Evolutionary conservation across 2,797 vertebrate genomes (phyloP), one percentile per base, ranked within the genome.

Genomic region (Schizopygopsis pylzovi): DNA sequence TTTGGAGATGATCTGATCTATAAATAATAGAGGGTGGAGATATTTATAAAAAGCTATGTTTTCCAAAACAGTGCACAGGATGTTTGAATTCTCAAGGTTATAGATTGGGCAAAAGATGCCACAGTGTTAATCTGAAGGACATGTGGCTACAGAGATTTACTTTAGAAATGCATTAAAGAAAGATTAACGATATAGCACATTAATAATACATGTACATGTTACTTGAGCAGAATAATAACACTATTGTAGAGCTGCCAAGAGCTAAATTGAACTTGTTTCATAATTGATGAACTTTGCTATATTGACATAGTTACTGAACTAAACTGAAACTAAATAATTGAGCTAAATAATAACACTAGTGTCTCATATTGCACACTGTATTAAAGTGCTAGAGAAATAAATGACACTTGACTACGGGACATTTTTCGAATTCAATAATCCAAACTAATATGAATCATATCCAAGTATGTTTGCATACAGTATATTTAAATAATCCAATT

Each of bases 41-140:
- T 82, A 82, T 82, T 82, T 82, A 82, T 67, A 82, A 39, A 82
- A 82, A 68, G 79, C 28, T 22, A 76, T 49, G 79, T 68, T 81
- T 71, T 52, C 25, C 80, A 82, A 82, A 72, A 72, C 80, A 25
- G 18, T 7, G 20, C 1, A 43, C 80, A 82, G 80, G 67, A 72
- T 82, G 80, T 56, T 72, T 71, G 13, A 59, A 25, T 43, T 56
- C 47, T 72, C 47, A 39, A 72, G 22, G 65, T 56, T 72, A 43
- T 11, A 22, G 6, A 37, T 22, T 43, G 49, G 37, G 65, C 18
- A 25, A 43, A 70, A 70, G 20, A 82, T 33, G 5, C 33, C 11
- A 54, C 45, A 41, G 37, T 1, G 4, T 82, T 56, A 54, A 71
- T 39, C 33, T 52, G 43, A 81, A 80, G 59, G 15, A 45, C 61